A percentile compares a stretch with the other conserved stretches of the same genome.
Conservation (phyloP, 92 coral and sea anemone genomes). For the Epizoanthus scotinus region DNA sequence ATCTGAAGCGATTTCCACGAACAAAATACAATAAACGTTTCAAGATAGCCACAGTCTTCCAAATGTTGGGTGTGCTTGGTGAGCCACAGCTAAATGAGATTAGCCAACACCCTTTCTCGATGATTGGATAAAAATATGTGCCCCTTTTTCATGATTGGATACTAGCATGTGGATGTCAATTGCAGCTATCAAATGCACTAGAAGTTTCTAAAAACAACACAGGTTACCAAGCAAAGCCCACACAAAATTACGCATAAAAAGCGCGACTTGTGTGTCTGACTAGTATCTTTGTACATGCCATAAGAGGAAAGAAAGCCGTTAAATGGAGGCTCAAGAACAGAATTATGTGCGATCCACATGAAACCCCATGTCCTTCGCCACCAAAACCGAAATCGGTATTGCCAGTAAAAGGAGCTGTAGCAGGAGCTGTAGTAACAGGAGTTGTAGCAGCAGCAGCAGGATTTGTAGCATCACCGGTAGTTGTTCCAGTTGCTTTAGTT, state of each 20-base stretch:
- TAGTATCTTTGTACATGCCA: neutral
- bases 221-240: neutral
- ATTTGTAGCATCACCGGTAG: too few relatives aligned
- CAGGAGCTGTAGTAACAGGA: neutral
- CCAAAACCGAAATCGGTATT: neutral
- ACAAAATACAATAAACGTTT: neutral
- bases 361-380: neutral
- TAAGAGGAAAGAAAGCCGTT: neutral
- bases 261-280: neutral
- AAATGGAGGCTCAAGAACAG: neutral
- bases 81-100: neutral
- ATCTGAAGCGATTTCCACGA: neutral
- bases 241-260: neutral
- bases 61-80: neutral
- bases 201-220: neutral
- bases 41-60: neutral
- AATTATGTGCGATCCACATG: neutral
- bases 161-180: neutral
- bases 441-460: neutral
- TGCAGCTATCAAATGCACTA: neutral
- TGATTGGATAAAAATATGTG: neutral
- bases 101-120: neutral
- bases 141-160: neutral
- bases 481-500: too few relatives aligned
- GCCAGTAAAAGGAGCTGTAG: neutral